These are phyloP conservation scores for Achatina immaculata DNA, from an alignment of 1,140 invertebrate genomes.

Conservation along the genomic window DNA sequence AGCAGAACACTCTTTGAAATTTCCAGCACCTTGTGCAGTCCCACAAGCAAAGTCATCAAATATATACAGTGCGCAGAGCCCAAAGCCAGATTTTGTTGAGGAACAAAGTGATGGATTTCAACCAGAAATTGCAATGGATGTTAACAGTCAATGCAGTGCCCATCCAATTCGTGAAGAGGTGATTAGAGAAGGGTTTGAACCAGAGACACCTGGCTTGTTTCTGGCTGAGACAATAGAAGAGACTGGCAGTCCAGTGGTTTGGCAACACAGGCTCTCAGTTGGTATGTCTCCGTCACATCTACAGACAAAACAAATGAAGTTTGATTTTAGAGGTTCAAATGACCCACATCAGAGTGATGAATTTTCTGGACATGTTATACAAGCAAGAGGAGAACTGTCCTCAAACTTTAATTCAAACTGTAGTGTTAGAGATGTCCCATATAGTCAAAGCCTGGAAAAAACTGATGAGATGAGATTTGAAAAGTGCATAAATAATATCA, in stretches of 20 bases:
- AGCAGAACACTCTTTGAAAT: conserved; percentile 9
- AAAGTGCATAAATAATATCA: conserved; percentile 34
- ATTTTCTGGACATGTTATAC: background rate
- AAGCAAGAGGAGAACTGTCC: background rate
- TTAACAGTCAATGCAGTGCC: background rate
- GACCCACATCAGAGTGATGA: background rate
- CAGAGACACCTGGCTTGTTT: conserved; percentile 24
- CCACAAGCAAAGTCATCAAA: background rate
- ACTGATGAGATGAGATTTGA: conserved; percentile 1
- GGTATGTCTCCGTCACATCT: conserved; percentile 28
- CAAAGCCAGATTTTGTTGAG: conserved; percentile 33
- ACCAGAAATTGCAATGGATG: conserved; percentile 22
- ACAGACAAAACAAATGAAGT: background rate
- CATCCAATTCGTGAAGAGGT: conserved; percentile 26
- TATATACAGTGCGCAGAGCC: background rate
- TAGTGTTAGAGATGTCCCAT: background rate
- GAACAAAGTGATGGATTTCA: conserved; percentile 27
- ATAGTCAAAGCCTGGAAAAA: background rate
- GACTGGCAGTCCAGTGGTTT: background rate
- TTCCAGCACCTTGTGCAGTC: background rate
- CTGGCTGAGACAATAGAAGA: conserved; percentile 21
- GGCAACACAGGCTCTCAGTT: conserved; percentile 28
- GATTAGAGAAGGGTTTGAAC: conserved; percentile 35
- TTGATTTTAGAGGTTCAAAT: background rate
- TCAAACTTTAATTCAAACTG: conserved; percentile 12